Evolutionary conservation across 2,888 invertebrate species (phyloP).

Genomic region (Drosophila testacea): DNA sequence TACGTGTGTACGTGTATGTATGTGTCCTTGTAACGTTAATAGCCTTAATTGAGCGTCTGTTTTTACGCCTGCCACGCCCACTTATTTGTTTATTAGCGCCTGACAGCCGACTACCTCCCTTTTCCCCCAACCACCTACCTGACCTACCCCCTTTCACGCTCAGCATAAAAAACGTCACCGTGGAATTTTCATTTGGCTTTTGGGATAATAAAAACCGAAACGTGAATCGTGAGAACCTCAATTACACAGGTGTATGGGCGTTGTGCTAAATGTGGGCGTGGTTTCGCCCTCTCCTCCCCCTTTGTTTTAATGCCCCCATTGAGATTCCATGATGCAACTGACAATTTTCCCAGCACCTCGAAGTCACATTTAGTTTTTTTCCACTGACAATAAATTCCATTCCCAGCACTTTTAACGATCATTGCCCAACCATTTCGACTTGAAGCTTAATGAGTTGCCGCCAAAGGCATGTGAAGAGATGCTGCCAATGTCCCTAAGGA

Average conservation of each 20-base stretch:
- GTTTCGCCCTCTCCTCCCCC: slow-evolving; percentile 1
- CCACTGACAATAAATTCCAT: slow-evolving; percentile 45
- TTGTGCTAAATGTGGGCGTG: slow-evolving; percentile 24
- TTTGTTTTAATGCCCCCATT: slow-evolving; percentile 48
- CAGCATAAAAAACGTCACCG: slow-evolving; percentile 64
- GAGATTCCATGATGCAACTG: slow-evolving; percentile 57
- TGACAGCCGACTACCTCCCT: slow-evolving; percentile 8
- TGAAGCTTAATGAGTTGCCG: slow-evolving; percentile 52
- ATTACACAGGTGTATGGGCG: slow-evolving; percentile 45
- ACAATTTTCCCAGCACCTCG: slow-evolving; percentile 43
- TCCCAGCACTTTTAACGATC: slow-evolving; percentile 41
- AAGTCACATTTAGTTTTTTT: slow-evolving; percentile 28
- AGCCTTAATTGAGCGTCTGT: slow-evolving; percentile 79
- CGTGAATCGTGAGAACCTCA: slow-evolving; percentile 53
- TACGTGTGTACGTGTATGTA: slow-evolving; percentile 28
- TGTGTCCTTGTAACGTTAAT: slow-evolving; percentile 71
- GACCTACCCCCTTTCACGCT: not conserved
- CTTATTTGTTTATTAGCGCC: slow-evolving; percentile 80
- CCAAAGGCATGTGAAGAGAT: slow-evolving; percentile 35
- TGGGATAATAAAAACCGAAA: slow-evolving; percentile 71
- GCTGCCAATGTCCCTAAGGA: slow-evolving; percentile 8
- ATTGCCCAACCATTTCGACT: slow-evolving; percentile 31
- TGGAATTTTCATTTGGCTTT: slow-evolving; percentile 80
- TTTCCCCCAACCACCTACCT: not conserved
- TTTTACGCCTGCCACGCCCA: slow-evolving; percentile 67